phyloP scores from a whole-genome alignment of 2,797 vertebrate species.

The Brotogeris chrysoptera region DNA sequence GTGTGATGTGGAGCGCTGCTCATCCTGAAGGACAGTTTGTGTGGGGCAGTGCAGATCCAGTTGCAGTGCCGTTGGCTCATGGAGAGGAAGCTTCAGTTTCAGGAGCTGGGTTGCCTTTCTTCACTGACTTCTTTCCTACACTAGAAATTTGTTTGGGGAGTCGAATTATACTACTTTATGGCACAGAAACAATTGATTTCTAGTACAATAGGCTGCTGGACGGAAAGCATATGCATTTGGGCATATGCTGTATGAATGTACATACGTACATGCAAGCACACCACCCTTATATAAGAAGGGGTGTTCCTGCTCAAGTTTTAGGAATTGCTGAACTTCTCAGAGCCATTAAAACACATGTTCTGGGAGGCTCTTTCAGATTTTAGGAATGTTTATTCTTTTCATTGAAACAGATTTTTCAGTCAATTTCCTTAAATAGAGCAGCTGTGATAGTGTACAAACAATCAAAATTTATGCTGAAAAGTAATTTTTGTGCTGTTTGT shows the following conservation, averaged over 20 bases:
- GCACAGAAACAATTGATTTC: fast-evolving
- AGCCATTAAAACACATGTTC: neutral
- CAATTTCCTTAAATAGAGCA: neutral
- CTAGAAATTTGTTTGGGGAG: neutral
- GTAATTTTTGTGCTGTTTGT: neutral
- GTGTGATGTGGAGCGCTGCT: neutral
- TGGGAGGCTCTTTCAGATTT: neutral
- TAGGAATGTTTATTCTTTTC: neutral
- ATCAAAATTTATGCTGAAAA: neutral
- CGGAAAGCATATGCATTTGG: neutral
- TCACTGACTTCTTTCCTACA: neutral
- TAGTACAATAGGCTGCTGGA: neutral
- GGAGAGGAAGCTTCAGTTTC: neutral
- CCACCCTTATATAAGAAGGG: neutral
- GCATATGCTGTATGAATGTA: neutral
- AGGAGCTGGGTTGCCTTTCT: neutral
- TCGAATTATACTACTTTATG: neutral
- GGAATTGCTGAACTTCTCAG: neutral
- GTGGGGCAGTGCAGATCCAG: neutral
- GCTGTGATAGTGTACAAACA: constrained; percentile 16
- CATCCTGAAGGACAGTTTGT: neutral
- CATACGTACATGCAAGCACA: neutral
- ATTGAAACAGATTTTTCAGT: neutral
- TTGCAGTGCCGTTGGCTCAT: neutral
- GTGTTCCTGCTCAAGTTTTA: neutral